These are phyloP conservation scores for Bellardia bayeri DNA, from an alignment of 2,888 invertebrate species.

Conservation along the genomic window DNA sequence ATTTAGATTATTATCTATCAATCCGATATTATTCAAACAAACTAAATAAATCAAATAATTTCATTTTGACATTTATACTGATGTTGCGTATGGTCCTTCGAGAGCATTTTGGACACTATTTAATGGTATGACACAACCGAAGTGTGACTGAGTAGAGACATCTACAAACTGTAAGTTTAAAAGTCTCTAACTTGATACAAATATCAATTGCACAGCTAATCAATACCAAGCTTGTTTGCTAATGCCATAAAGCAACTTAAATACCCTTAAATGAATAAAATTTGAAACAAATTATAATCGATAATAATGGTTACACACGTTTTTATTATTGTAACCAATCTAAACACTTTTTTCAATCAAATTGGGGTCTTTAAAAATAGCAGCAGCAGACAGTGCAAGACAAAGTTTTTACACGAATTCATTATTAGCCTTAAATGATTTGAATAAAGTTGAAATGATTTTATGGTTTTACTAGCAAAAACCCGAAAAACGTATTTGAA, in stretches of 20 bases:
- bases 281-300: background rate
- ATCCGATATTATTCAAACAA: too few species aligned
- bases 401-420: slow-evolving; percentile 7
- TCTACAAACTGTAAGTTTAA: too few species aligned
- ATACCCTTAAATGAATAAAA: background rate
- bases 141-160: too few species aligned
- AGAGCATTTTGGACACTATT: too few species aligned
- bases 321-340: background rate
- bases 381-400: background rate
- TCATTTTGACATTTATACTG: too few species aligned
- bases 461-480: background rate
- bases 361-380: background rate
- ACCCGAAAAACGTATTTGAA: slow-evolving; percentile 41
- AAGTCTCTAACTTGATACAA: too few species aligned
- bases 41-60: too few species aligned
- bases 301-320: background rate
- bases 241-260: background rate
- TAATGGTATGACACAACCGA: too few species aligned
- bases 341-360: background rate
- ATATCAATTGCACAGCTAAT: too few species aligned
- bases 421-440: slow-evolving; percentile 6
- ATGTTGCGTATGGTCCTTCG: too few species aligned
- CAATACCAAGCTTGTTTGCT: too few species aligned
- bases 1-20: too few species aligned
- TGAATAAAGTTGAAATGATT: slow-evolving; percentile 3